A percentile compares a stretch with the other conserved stretches of the same genome.
phyloP scores from a whole-genome alignment of 2,797 vertebrate species.

The Neomorphus geoffroyi region DNA sequence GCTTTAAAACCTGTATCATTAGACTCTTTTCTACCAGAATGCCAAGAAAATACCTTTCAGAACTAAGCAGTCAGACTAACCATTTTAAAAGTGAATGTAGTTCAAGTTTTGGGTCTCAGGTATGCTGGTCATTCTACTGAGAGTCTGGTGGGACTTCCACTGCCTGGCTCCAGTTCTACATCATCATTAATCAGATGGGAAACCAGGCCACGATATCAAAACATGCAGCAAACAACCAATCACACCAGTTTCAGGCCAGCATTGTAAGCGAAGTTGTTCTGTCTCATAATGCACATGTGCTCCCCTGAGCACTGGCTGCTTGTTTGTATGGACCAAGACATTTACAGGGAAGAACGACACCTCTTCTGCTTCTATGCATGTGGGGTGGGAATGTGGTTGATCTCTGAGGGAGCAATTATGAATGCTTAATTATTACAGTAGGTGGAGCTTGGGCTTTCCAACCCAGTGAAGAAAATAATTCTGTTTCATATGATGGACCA shows the following conservation, averaged over 20 bases:
- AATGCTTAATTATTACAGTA: not conserved
- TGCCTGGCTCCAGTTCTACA: not conserved
- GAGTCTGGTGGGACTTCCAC: not conserved
- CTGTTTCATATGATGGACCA: not conserved
- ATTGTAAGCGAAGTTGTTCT: not conserved
- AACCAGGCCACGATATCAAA: not conserved
- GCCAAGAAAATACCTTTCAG: not conserved
- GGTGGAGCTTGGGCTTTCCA: not conserved
- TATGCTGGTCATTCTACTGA: not conserved
- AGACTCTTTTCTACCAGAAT: not conserved
- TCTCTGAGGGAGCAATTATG: slow-evolving; percentile 43
- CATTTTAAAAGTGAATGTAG: not conserved
- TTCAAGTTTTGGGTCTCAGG: not conserved
- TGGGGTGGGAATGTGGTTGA: fast-evolving
- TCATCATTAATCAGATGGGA: not conserved
- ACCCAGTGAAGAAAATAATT: not conserved
- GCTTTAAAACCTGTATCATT: not conserved
- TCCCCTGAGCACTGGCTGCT: not conserved
- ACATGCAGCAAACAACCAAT: not conserved
- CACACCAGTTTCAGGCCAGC: not conserved
- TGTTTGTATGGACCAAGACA: not conserved
- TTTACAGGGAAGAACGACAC: not conserved
- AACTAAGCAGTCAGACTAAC: not conserved
- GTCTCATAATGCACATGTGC: not conserved
- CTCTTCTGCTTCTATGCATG: not conserved